A percentile compares a stretch with the other conserved stretches of the same genome.
These are phyloP conservation scores for Cosmia pyralina DNA, from an alignment of 2,888 invertebrate genomes.

Conservation along the genomic window DNA sequence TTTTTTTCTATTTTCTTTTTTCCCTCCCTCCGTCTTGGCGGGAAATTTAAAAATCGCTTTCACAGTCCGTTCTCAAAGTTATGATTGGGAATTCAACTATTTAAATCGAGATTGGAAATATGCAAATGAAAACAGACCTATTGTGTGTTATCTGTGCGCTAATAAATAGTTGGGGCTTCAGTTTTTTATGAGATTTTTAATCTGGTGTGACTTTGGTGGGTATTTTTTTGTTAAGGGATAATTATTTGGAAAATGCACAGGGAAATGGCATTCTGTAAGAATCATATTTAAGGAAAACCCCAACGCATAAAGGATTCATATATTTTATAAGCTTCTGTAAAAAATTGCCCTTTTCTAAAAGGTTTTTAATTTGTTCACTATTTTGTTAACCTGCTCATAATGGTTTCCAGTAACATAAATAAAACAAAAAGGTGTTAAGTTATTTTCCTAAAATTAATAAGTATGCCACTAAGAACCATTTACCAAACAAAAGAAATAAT, in stretches of 20 bases:
- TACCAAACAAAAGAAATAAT: slow-evolving; percentile 45
- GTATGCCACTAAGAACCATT: slow-evolving; percentile 40
- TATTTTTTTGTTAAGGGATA: background rate
- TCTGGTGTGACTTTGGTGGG: background rate
- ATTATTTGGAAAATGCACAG: background rate
- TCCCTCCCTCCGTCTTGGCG: slow-evolving; percentile 67
- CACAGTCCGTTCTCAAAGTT: slow-evolving; percentile 71
- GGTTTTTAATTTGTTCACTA: too few species aligned
- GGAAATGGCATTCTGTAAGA: background rate
- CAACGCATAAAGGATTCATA: background rate
- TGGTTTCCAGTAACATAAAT: slow-evolving; percentile 11
- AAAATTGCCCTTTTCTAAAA: background rate
- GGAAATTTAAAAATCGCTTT: slow-evolving; percentile 76
- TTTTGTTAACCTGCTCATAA: background rate
- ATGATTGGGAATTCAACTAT: slow-evolving; percentile 81
- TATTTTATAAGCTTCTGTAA: background rate
- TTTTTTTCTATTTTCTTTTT: slow-evolving; percentile 72
- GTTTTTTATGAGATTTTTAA: background rate
- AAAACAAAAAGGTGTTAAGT: background rate
- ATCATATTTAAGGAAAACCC: background rate
- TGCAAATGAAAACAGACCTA: slow-evolving; percentile 70
- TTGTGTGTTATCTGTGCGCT: slow-evolving; percentile 51
- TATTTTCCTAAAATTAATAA: slow-evolving; percentile 23
- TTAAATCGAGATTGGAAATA: slow-evolving; percentile 76
- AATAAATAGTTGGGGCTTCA: slow-evolving; percentile 50